Base-by-base conservation (phyloP, 2,888 invertebrate genomes). In the Latrodectus elegans region DNA sequence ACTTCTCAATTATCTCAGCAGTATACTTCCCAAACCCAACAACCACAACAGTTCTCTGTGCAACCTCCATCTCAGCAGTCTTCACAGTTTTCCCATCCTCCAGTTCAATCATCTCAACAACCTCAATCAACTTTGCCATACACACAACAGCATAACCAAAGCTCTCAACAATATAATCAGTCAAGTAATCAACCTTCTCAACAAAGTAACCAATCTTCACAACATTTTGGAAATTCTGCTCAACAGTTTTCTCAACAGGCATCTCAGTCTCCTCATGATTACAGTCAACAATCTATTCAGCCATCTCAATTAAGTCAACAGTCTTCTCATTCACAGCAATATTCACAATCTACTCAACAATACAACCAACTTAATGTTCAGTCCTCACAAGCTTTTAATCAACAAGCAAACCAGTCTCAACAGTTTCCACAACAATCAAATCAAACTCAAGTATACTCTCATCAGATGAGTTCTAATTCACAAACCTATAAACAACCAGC, bases 171-270 rank as follows among this genome's bases (percentile, higher is more conserved):
- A n/a, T 15, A 26, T 53, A 60, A 17, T 52, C 76, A 76, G 26
- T 9, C 67, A 17, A 12, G 12, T 60, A 12, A 60, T 60, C 55
- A 26, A 49, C 22, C 67, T 22, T 67, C 81, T 51, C 53, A 22
- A 17, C 65, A 72, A 71, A 79, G 49, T 67, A 10, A 49, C 15
- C 82, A 80, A 17, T 80, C 80, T 72, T 26, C 72, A 8, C 80
- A 83, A 55, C 82, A 70, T 10, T 76, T 76, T 53, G 15, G 64
- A 51, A 49, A 74, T 17, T 17, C 74, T 26, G 64, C 72, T 17
- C 84, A 78, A 38, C 84, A 78, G 64, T 84, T 84, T 78, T 55
- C 77, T 55, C 84, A 84, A 53, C 84, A 51, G 53, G 12, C 65
- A 67, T 53, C 72, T 8, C 77, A 83, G 14, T 70, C 78, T 17